phyloP scores from a whole-genome alignment of 2,113 vertebrate species.

The Hyla sarda region DNA sequence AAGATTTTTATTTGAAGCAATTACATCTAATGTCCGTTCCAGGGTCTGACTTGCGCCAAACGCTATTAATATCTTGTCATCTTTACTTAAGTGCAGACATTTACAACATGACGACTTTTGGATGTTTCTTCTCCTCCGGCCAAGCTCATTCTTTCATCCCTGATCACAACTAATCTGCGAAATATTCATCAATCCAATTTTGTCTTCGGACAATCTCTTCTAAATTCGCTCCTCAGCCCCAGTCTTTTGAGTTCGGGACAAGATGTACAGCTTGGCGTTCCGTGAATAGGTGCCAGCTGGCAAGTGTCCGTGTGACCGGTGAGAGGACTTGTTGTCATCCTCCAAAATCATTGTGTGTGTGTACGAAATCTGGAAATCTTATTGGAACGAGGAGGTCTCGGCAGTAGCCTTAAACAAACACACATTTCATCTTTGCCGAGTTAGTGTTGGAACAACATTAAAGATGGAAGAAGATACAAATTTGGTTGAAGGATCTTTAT shows the following conservation, averaged over 20 bases:
- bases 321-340: background rate
- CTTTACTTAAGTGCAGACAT: constrained; percentile 15
- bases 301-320: background rate
- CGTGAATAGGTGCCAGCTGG: constrained; percentile 4
- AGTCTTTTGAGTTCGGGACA: background rate
- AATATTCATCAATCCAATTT: background rate
- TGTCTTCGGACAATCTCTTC: background rate
- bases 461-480: constrained; percentile 24
- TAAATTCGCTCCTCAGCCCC: background rate
- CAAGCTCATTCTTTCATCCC: background rate
- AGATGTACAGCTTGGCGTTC: background rate
- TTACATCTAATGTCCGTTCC: background rate
- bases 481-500: background rate
- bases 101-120: background rate
- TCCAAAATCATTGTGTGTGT: background rate
- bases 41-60: background rate
- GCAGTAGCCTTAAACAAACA: constrained; percentile 18
- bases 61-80: constrained; percentile 34
- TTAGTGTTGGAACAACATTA: constrained; percentile 31
- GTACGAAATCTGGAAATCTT: constrained; percentile 22
- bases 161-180: background rate
- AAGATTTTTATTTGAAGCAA: background rate
- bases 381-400: background rate
- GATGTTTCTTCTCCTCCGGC: constrained; percentile 1
- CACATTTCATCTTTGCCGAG: background rate